Base-by-base conservation (phyloP, 2,797 vertebrate genomes). In the Columba guinea region DNA sequence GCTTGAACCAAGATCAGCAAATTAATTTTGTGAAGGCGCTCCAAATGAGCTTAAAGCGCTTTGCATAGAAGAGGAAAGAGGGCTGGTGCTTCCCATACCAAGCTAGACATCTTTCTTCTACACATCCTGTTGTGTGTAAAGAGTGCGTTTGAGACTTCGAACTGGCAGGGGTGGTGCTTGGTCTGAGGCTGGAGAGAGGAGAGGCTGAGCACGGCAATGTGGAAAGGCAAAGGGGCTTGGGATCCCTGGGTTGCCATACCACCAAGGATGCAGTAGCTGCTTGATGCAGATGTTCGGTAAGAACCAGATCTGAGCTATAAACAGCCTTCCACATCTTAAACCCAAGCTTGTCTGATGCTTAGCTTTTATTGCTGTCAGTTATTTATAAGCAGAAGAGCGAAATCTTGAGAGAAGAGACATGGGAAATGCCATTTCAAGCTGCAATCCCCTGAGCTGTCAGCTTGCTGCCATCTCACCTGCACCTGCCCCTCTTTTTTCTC, bases 121-220 rank as follows among this genome's bases (percentile, higher is more conserved):
- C 13, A 1, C 14, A 18, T 41, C 64, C 62, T 30, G 4, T 77
- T 41, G 1, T 5, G 37, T 11, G 39, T 44, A 10, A 71, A 59
- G 67, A 46, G 34, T 3, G 20, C 1, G 2, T 88, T 34, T 91
- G 84, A 93, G 79, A 32, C 77, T 74, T 32, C 11, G 62, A 92
- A 84, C 81, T 80, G 94, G 74, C 75, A 87, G 90, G 60, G 82
- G 4, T 56, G 48, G 89, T 64, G 46, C 88, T 94, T 94, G 84
- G 46, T 97, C 87, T 39, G 8, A 35, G 69, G 32, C 34, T 44
- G 75, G 63, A 64, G 27, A 27, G 28, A 93, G 73, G 58, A 87
- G 92, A 35, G 89, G 35, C 37, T 44, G 65, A 86, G 71, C 80
- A 70, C 63, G 83, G 81, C 75, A 71, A 70, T 48, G 71, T 9